Base-by-base conservation (phyloP, 2,113 vertebrate species). In the Brienomyrus longianalis region DNA sequence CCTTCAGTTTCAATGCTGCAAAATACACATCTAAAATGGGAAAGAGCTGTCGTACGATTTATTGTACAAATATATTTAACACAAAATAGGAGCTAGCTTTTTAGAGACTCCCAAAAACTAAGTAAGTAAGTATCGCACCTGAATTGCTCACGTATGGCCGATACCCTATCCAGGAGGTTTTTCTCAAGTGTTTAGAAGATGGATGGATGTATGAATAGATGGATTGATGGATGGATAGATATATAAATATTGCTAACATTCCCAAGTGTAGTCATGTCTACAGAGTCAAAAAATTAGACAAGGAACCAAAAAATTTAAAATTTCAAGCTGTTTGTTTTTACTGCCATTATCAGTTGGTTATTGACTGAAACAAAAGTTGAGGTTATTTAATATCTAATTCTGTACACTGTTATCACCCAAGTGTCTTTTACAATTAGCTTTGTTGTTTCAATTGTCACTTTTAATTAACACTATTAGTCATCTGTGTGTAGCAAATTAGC, bases 371-470 rank as follows among this genome's bases (percentile, higher is more conserved):
- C 21, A 84, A 84, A 84, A 45, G 92, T 94, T 92, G 93, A 62
- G 92, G 92, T 48, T 48, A 45, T 47, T 84, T 48, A 23, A 21
- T 84, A 10, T 91, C 91, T 89, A 23, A 89, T 87, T 92, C 51
- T 91, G 89, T 94, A 93, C 90, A 92, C 90, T 92, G 94, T 95
- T 89, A 93, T 92, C 95, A 92, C 93, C 85, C 93, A 93, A 87
- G 83, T 91, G 94, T 92, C 80, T 91, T 88, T 91, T 39, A 90
- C 90, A 95, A 95, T 95, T 92, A 94, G 74, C 35, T 62, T 62
- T 92, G 89, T 92, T 92, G 92, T 93, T 95, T 95, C 93, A 93
- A 91, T 93, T 94, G 94, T 94, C 94, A 92, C 93, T 93, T 94
- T 91, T 91, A 88, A 95, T 95, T 95, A 93, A 90, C 19, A 91